Evolutionary conservation across 2,113 vertebrate species (phyloP).

Genomic region (Clupea harengus): DNA sequence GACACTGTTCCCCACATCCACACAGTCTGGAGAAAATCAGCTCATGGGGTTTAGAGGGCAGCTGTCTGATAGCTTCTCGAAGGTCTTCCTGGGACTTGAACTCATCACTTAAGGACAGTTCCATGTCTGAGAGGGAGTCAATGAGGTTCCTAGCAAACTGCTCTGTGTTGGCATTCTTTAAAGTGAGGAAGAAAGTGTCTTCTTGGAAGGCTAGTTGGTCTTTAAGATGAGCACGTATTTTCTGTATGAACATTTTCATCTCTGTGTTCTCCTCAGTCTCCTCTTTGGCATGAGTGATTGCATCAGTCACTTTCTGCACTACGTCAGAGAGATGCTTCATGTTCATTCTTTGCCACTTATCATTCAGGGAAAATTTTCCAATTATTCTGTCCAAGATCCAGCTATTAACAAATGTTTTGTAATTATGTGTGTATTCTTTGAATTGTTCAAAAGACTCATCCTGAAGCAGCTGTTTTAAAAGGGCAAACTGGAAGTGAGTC

Average conservation of each 20-base stretch:
- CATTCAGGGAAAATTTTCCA: not conserved
- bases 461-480: constrained; percentile 53
- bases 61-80: constrained; percentile 33
- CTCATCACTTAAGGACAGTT: not conserved
- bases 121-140: not conserved
- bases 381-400: constrained; percentile 25
- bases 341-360: not conserved
- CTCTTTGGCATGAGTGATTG: constrained; percentile 13
- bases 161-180: not conserved
- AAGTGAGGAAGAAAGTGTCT: not conserved
- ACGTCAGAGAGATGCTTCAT: not conserved
- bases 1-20: constrained; percentile 61
- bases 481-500: constrained; percentile 50
- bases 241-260: not conserved
- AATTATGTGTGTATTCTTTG: constrained; percentile 41
- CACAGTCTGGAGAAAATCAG: constrained; percentile 57
- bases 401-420: constrained; percentile 54
- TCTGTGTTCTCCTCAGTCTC: not conserved
- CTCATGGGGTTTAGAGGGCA: constrained; percentile 55
- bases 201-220: not conserved
- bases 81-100: not conserved
- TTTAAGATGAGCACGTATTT: not conserved
- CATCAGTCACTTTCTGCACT: not conserved
- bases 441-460: constrained; percentile 42
- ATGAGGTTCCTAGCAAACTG: not conserved